Base-by-base conservation (phyloP, 2,888 invertebrate genomes). In the Pheosia tremula region DNA sequence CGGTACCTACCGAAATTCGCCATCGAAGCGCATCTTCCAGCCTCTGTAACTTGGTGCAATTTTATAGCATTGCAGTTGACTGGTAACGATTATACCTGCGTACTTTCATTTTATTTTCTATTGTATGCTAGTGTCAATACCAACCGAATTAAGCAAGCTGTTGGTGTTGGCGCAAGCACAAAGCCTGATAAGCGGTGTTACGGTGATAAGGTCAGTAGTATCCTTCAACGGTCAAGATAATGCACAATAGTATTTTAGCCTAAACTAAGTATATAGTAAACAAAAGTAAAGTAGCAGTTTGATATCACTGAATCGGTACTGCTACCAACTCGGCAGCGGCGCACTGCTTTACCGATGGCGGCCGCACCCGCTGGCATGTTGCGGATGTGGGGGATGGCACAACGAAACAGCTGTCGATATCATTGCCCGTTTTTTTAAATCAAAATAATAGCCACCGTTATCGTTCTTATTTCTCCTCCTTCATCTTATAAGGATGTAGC, bases 1-100 rank as follows among this genome's bases (percentile, higher is more conserved):
- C 87, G 86, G 84, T 84, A 81, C 87, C 84, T 84, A 82, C 87
- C 85, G 82, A 90, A 91, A 85, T 87, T 90, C 82, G 85, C 88
- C 86, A 88, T 80, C 88, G 81, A 72, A 88, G 86, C 90, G 88
- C 89, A 87, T 88, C 88, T 86, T 86, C 74, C 76, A 84, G 67
- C 60, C 64, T 66, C 65, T 66, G 24, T 67, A 63, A 70, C 62
- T 70, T 60, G 58, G 63, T 67, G 71, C 68, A 77, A 66, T 77
- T 62, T 73, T 73, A 68, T 68, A 60, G 59, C 63, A 56, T 47
- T 64, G 57, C 56, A 56, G 37, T 43, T 61, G 63, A 61, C 67
- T 24, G 60, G 64, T 59, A 61, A 5, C 47, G 11, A 4, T 4
- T 47, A 47, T 5, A 47, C 11, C 11, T n/a, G n/a, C 47, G n/a